Conservation (phyloP, 2,888 invertebrate species). For the Argynnis bischoffii region DNA sequence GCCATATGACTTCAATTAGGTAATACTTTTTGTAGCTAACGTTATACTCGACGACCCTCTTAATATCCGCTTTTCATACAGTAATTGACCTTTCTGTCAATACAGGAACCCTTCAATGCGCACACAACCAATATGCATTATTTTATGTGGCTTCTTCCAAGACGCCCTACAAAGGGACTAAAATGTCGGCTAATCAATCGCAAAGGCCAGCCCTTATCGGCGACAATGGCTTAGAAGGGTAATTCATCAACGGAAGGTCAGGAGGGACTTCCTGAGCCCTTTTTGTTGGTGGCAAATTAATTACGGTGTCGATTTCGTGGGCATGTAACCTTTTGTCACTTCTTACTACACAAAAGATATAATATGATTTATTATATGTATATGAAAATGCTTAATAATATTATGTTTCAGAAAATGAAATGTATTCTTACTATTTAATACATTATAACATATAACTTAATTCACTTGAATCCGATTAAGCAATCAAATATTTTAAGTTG, state of each 20-base stretch:
- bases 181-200: conserved; percentile 79
- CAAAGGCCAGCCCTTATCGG: conserved; percentile 61
- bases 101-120: conserved; percentile 18
- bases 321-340: conserved; percentile 38
- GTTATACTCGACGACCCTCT: not conserved
- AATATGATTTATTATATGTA: conserved; percentile 26
- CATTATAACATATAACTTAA: no score
- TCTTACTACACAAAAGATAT: conserved; percentile 27
- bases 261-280: conserved; percentile 48
- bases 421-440: no score
- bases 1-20: no score
- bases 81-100: conserved; percentile 20
- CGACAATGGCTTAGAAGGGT: conserved; percentile 65
- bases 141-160: conserved; percentile 61
- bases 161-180: conserved; percentile 71
- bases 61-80: conserved; percentile 15
- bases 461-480: no score
- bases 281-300: conserved; percentile 70
- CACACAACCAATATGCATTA: conserved; percentile 36
- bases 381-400: conserved; percentile 1
- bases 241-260: conserved; percentile 69
- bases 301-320: conserved; percentile 51
- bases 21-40: no score
- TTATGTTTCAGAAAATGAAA: no score
- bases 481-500: no score